phyloP scores from a whole-genome alignment of 2,113 vertebrate species.

The Paratilapia polleni region DNA sequence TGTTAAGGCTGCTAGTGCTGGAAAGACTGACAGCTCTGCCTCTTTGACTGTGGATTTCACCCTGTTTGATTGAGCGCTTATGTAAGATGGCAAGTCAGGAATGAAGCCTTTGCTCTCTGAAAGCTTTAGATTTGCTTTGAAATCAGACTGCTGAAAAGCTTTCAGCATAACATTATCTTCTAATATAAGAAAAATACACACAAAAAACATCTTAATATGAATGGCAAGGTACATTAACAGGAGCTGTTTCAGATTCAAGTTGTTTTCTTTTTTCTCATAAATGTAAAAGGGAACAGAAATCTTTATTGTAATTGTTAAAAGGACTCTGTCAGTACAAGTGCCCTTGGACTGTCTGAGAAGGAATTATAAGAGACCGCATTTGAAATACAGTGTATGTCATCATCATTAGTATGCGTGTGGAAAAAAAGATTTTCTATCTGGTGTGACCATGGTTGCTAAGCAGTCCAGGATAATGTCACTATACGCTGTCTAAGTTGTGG shows the following conservation, averaged over 20 bases:
- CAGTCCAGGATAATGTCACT: background rate
- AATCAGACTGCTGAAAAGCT: constrained; percentile 21
- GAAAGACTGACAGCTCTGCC: constrained; percentile 35
- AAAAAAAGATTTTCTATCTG: background rate
- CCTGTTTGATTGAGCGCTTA: constrained; percentile 40
- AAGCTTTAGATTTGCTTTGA: constrained; percentile 41
- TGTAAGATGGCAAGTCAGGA: constrained; percentile 37
- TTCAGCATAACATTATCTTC: constrained; percentile 36
- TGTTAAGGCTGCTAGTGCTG: constrained; percentile 20
- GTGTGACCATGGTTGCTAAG: background rate
- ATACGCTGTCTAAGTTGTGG: background rate
- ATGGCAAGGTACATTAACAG: background rate
- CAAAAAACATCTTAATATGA: background rate
- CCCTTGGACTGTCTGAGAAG: background rate
- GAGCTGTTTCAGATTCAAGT: background rate
- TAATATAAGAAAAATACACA: background rate
- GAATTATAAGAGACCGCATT: background rate
- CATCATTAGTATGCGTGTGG: background rate
- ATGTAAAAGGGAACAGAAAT: background rate
- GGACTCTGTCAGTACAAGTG: background rate
- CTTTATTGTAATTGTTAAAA: background rate
- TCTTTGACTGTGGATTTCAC: constrained; percentile 32
- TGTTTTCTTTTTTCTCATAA: rapidly evolving
- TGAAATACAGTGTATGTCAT: background rate
- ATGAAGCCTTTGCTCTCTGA: constrained; percentile 27